phyloP scores from a whole-genome alignment of 2,113 vertebrate species.

The Sphyrna mokarran region DNA sequence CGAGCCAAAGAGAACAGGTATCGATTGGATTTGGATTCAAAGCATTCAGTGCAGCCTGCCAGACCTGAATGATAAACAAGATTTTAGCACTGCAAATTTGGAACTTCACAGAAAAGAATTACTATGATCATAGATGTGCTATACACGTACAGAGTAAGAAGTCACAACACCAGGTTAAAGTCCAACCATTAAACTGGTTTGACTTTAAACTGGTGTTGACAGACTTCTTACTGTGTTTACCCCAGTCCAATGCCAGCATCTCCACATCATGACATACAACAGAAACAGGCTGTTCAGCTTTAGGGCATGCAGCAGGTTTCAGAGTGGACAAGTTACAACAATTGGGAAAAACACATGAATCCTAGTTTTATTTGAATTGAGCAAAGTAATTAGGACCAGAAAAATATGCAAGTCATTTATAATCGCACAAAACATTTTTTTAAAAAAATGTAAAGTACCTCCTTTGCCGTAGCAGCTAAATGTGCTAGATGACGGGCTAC shows the following conservation, averaged over 20 bases:
- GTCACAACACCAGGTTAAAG: too few relatives aligned
- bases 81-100: neutral
- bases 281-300: neutral
- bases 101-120: neutral
- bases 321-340: neutral
- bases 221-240: too few relatives aligned
- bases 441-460: neutral
- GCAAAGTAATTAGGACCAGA: neutral
- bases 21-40: conserved; percentile 39
- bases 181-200: too few relatives aligned
- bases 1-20: conserved; percentile 39
- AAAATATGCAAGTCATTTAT: neutral
- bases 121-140: neutral
- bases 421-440: neutral
- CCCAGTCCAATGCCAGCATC: too few relatives aligned
- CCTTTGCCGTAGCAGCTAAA: neutral
- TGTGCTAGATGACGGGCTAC: neutral
- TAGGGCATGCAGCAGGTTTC: neutral
- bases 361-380: neutral
- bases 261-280: neutral
- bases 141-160: neutral
- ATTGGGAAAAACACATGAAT: neutral
- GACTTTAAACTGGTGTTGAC: too few relatives aligned
- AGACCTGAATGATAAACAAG: conserved; percentile 37
- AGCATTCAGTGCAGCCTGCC: conserved; percentile 36